Base-by-base conservation (phyloP, 2,888 invertebrate genomes). In the Drosophila koepferae region DNA sequence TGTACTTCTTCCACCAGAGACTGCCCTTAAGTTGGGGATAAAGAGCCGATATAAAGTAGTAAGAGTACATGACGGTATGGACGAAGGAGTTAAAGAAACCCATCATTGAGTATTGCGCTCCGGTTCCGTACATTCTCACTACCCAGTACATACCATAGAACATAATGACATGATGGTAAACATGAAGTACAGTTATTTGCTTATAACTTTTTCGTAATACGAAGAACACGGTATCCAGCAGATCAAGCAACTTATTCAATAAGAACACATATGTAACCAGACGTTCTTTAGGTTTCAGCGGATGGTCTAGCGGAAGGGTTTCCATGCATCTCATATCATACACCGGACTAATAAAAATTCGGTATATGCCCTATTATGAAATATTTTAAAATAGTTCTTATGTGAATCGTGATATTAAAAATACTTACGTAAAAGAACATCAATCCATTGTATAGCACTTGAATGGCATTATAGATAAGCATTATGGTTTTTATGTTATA, bases 81-180 rank as follows among this genome's bases (percentile, higher is more conserved):
- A 94, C 94, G 41, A 93, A 92, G 0, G 93, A 91, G 77, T 94
- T 94, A 2, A 94, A 74, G 7, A 93, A 89, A 5, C 93, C 94
- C 72, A 93, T 92, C n/a, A 92, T 80, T 5, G 89, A 77, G 18
- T 92, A 93, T 84, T 94, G 94, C 69, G 94, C 93, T 59, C 92
- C 91, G 91, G 96, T 95, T 56, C 96, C 93, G 90, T 95, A 97
- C 90, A 96, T 95, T 6, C 95, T 93, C 38, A 96, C 96, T 6
- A 95, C 95, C 96, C 96, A 96, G 0, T 96, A 95, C 90, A 96
- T 95, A 67, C 96, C 92, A 28, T 96, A 0, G 0, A 67, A 96
- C 94, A 96, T 97, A 91, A 96, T 94, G 4, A 95, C 94, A 91
- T 98, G 98, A 92, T 98, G 98, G 90, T 97, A 98, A 2, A 98